These are phyloP conservation scores for Lochmaea crataegi DNA, from an alignment of 2,888 invertebrate species.

Conservation along the genomic window DNA sequence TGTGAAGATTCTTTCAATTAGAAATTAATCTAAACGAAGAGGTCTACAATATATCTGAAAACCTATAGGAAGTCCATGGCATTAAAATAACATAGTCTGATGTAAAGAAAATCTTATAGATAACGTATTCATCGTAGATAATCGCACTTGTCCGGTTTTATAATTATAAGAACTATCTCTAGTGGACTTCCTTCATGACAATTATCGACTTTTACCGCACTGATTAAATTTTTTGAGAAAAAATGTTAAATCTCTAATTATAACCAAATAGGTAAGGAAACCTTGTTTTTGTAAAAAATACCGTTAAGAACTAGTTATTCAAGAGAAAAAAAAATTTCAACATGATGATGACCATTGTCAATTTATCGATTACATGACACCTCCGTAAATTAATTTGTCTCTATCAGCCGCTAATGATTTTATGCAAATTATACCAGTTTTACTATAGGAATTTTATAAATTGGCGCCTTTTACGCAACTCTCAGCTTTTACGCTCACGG, in stretches of 20 bases:
- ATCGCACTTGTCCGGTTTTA: too few species aligned
- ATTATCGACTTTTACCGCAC: neutral
- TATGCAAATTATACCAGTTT: constrained; percentile 20
- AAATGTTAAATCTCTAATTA: neutral
- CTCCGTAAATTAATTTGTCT: constrained; percentile 9
- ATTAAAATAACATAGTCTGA: too few species aligned
- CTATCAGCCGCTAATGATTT: constrained; percentile 5
- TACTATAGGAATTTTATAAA: constrained; percentile 6
- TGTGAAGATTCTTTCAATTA: too few species aligned
- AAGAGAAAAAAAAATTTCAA: constrained; percentile 6
- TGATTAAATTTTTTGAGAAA: neutral
- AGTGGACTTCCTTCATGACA: neutral
- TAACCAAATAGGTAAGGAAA: neutral
- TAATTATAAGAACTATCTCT: too few species aligned
- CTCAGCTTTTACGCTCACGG: neutral
- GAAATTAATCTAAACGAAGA: too few species aligned
- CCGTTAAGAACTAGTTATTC: neutral
- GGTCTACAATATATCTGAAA: too few species aligned
- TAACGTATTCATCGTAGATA: too few species aligned
- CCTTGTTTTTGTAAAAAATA: neutral
- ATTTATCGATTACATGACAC: constrained; percentile 1
- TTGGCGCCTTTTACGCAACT: neutral
- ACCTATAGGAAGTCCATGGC: too few species aligned
- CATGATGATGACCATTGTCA: constrained; percentile 7
- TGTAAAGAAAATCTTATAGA: too few species aligned